Evolutionary conservation across 2,888 invertebrate species (phyloP).

Genomic region (Elysia crispata): DNA sequence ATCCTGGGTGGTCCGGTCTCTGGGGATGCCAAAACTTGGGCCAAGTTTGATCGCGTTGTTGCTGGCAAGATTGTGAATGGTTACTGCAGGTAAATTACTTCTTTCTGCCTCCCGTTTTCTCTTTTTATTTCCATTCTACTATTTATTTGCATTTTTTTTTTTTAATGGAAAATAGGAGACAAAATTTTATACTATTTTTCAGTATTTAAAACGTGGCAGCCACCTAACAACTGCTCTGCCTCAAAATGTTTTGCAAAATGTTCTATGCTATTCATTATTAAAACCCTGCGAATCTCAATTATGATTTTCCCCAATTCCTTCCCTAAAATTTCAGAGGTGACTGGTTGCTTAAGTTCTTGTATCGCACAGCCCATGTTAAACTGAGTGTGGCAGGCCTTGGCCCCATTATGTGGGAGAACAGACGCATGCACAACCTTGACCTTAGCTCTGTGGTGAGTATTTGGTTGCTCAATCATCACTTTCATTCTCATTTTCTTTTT

Average conservation of each 20-base stretch:
- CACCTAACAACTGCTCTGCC: too few species aligned
- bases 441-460: conserved; percentile 80
- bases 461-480: too few species aligned
- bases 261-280: too few species aligned
- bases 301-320: background rate
- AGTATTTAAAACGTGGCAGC: too few species aligned
- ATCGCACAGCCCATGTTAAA: conserved; percentile 82
- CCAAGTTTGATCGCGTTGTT: conserved; percentile 80
- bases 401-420: conserved; percentile 79
- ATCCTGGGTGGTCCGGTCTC: conserved; percentile 83
- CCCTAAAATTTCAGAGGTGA: conserved; percentile 78
- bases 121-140: too few species aligned
- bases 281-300: background rate
- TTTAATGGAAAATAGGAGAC: too few species aligned
- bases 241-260: too few species aligned
- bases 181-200: too few species aligned
- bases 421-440: conserved; percentile 82
- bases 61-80: conserved; percentile 84
- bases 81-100: conserved; percentile 80
- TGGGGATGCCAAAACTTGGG: conserved; percentile 81
- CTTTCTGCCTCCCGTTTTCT: background rate
- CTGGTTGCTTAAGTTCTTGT: conserved; percentile 84
- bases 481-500: background rate
- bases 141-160: background rate
- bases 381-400: conserved; percentile 82